Conservation (phyloP, 1,140 invertebrate species). For the Platyscapa corneri region DNA sequence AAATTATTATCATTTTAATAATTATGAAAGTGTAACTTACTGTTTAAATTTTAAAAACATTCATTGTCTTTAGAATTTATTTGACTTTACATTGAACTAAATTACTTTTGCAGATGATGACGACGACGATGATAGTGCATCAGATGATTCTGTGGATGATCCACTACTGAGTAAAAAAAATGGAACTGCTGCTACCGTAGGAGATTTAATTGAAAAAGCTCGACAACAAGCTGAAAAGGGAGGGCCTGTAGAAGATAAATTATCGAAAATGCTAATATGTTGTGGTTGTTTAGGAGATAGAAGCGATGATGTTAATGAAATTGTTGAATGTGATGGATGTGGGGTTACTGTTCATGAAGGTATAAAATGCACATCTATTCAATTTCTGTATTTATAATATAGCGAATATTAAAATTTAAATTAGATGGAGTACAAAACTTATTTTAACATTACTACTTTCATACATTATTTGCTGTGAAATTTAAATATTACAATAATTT, state of each 20-base stretch:
- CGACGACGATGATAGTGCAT: conserved; percentile 70
- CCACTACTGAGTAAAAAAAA: conserved; percentile 75
- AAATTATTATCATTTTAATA: no score
- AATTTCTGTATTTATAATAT: conserved; percentile 28
- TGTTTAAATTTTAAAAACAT: no score
- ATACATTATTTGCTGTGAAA: no score
- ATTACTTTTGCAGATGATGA: conserved; percentile 19
- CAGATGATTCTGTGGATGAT: conserved; percentile 73
- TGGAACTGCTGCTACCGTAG: conserved; percentile 72
- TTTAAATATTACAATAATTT: neutral
- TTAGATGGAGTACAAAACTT: neutral
- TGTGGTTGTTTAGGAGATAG: conserved; percentile 94
- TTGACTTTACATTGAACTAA: neutral
- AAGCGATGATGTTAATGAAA: conserved; percentile 95
- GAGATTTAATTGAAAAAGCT: conserved; percentile 76
- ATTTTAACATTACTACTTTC: no score
- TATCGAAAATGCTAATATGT: conserved; percentile 83
- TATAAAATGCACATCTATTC: conserved; percentile 57
- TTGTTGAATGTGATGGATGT: conserved; percentile 97
- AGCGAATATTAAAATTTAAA: neutral
- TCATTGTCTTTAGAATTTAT: neutral
- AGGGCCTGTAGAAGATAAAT: conserved; percentile 71
- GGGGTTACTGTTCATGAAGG: conserved; percentile 97
- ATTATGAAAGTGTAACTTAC: no score
- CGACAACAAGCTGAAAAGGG: conserved; percentile 68